A percentile compares a stretch with the other conserved stretches of the same genome.
Conservation (phyloP, 2,888 invertebrate species). For the Thysanoteuthis rhombus region DNA sequence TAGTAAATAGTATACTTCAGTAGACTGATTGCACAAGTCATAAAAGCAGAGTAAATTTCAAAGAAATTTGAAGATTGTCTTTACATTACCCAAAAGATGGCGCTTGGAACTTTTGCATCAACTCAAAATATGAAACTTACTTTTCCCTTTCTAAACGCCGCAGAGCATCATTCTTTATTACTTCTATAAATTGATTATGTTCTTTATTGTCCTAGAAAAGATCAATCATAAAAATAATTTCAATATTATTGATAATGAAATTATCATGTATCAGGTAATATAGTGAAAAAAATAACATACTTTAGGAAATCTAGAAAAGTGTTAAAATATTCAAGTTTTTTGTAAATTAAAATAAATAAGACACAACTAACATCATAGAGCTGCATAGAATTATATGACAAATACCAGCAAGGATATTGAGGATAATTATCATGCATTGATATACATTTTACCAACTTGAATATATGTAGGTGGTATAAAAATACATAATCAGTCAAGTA, state of each 20-base stretch:
- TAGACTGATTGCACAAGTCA: too few relatives aligned
- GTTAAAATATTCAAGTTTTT: neutral
- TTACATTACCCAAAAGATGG: neutral
- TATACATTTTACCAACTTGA: too few relatives aligned
- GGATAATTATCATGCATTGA: too few relatives aligned
- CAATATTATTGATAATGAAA: neutral
- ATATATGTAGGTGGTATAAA: neutral
- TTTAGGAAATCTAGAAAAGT: neutral
- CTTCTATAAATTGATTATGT: conserved; percentile 76
- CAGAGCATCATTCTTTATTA: conserved; percentile 81
- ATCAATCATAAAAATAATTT: neutral
- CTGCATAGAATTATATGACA: too few relatives aligned
- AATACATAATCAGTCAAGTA: neutral
- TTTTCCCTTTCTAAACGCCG: conserved; percentile 78
- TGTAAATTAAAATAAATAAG: too few relatives aligned
- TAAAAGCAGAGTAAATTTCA: too few relatives aligned
- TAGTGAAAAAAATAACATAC: neutral
- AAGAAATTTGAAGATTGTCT: neutral
- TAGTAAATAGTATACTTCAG: too few relatives aligned
- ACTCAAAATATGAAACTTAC: conserved; percentile 47
- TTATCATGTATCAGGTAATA: neutral
- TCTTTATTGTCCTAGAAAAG: conserved; percentile 73
- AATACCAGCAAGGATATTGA: too few relatives aligned
- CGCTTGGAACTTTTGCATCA: neutral
- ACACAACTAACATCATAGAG: too few relatives aligned